Percentiles rank a stretch among this genome's conserved stretches.
Evolutionary conservation across 2,113 vertebrate genomes (phyloP).

Genomic region (Uria lomvia): DNA sequence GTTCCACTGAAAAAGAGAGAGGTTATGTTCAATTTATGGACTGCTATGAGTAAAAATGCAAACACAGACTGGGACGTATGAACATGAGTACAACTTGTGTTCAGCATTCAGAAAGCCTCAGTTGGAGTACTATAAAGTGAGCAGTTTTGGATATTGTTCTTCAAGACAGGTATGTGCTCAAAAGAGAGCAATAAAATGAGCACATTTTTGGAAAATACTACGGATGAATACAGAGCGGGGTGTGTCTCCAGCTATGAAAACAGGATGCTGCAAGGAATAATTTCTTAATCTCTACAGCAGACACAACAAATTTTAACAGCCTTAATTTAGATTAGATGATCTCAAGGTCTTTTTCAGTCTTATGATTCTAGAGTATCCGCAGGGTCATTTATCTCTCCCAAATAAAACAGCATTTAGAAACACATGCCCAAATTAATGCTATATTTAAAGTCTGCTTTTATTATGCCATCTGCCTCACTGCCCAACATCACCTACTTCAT

Average conservation of each 20-base stretch:
- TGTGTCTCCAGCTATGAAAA: conserved; percentile 32
- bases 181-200: neutral
- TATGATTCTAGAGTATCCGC: neutral
- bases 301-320: conserved; percentile 12
- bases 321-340: conserved; percentile 49
- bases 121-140: neutral
- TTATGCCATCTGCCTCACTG: neutral
- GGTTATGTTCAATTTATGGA: neutral
- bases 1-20: neutral
- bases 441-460: neutral
- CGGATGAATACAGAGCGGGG: neutral
- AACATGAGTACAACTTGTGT: neutral
- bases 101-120: neutral
- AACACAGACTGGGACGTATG: neutral
- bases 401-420: neutral
- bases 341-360: conserved; percentile 18
- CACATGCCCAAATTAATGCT: neutral
- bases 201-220: neutral
- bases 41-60: neutral
- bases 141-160: neutral
- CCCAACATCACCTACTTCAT: neutral
- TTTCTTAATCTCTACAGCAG: conserved; percentile 47
- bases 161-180: neutral
- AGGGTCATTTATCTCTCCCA: neutral
- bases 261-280: conserved; percentile 54